Percentiles rank a stretch among this genome's conserved stretches.
phyloP scores from a whole-genome alignment of 2,888 invertebrate genomes.

The Tenthredo notha region DNA sequence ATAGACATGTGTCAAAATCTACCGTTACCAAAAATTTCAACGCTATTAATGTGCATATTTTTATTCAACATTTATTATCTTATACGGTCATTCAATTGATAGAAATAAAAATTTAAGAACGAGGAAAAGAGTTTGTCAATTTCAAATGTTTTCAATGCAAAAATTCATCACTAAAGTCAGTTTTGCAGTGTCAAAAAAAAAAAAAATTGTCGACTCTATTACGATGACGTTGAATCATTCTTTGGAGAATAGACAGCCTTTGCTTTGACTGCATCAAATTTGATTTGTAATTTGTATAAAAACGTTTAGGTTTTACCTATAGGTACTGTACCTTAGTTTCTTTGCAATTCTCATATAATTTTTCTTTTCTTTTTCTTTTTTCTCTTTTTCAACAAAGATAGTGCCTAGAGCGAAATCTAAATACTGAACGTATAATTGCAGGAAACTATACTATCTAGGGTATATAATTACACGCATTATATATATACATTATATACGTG shows the following conservation, averaged over 20 bases:
- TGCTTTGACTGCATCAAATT: too few species aligned
- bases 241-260: too few species aligned
- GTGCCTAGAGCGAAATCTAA: constrained; percentile 15
- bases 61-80: not conserved
- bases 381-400: not conserved
- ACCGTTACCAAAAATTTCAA: not conserved
- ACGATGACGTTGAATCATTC: too few species aligned
- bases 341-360: not conserved
- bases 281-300: too few species aligned
- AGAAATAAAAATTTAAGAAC: not conserved
- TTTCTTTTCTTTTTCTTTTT: not conserved
- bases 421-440: constrained; percentile 32
- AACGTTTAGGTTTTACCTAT: not conserved
- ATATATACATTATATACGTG: not conserved
- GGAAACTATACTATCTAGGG: constrained; percentile 23
- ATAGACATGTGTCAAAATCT: not conserved
- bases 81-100: too few species aligned
- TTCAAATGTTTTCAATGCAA: not conserved
- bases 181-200: too few species aligned
- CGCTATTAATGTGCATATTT: not conserved
- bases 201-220: too few species aligned
- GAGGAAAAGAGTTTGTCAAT: not conserved
- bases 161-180: not conserved
- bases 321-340: not conserved
- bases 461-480: constrained; percentile 32